phyloP scores from a whole-genome alignment of 2,888 invertebrate genomes.

The Drosophila setosimentum region DNA sequence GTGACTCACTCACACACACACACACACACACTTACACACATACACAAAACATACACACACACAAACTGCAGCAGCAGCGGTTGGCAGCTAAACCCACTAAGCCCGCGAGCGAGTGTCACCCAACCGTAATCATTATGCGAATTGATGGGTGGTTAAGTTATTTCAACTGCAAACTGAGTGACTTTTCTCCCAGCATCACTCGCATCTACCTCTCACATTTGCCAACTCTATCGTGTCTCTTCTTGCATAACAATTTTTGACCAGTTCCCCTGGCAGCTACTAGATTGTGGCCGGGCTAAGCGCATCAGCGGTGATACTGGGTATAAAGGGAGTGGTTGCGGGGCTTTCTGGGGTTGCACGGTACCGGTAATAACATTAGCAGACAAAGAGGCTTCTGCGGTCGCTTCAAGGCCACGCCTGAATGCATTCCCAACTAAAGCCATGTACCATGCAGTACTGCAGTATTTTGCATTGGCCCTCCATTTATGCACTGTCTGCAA shows the following conservation, averaged over 20 bases:
- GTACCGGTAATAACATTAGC: constrained; percentile 20
- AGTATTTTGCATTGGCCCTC: constrained; percentile 3
- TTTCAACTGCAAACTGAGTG: constrained; percentile 57
- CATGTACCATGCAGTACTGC: not conserved
- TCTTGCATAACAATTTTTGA: constrained; percentile 22
- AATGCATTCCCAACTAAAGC: constrained; percentile 26
- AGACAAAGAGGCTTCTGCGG: constrained; percentile 36
- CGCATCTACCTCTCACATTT: too few species aligned
- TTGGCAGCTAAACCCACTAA: constrained; percentile 34
- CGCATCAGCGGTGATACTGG: constrained; percentile 17
- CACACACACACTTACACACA: not conserved
- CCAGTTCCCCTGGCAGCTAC: constrained; percentile 21
- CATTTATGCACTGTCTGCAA: constrained; percentile 4
- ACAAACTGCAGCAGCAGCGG: constrained; percentile 35
- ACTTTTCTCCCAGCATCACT: constrained; percentile 22
- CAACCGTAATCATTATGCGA: constrained; percentile 52
- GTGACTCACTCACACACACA: constrained; percentile 9
- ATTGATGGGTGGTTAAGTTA: constrained; percentile 63
- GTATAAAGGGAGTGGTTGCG: not conserved
- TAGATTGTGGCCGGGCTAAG: constrained; percentile 41
- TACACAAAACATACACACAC: not conserved
- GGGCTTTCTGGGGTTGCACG: not conserved
- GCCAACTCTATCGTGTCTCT: not conserved
- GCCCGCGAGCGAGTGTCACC: not conserved
- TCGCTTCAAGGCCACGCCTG: constrained; percentile 53